phyloP scores from a whole-genome alignment of 2,113 vertebrate species.

The Megaleporinus macrocephalus region DNA sequence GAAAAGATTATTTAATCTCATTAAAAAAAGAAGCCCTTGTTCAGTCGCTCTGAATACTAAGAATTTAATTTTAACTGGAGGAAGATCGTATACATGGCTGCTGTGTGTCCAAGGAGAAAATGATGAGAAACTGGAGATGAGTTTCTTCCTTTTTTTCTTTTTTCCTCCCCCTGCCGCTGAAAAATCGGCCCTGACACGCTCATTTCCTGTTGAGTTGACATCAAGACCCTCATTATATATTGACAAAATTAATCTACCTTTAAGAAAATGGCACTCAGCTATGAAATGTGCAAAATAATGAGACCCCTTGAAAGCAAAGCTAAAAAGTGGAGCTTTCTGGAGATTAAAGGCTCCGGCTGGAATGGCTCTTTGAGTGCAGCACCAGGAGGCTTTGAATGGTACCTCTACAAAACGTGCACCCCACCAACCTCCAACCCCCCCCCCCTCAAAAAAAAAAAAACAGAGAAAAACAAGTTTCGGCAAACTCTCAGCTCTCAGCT shows the following conservation, averaged over 20 bases:
- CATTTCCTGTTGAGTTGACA: constrained; percentile 75
- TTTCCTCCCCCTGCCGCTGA: constrained; percentile 65
- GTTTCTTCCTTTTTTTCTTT: too few relatives aligned
- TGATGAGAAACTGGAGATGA: constrained; percentile 65
- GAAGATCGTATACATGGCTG: constrained; percentile 27
- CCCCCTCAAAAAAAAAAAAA: too few relatives aligned
- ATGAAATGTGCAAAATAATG: constrained; percentile 59
- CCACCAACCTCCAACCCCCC: too few relatives aligned
- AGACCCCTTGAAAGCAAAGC: constrained; percentile 47
- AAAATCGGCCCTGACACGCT: constrained; percentile 74
- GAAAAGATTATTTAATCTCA: constrained; percentile 29
- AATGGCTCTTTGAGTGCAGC: neutral
- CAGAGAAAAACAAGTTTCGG: neutral
- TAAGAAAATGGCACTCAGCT: constrained; percentile 70
- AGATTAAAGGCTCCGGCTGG: constrained; percentile 15
- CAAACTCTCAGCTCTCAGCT: neutral
- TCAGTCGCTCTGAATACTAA: constrained; percentile 21
- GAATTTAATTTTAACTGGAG: constrained; percentile 51
- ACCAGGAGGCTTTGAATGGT: neutral
- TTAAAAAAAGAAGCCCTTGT: constrained; percentile 28
- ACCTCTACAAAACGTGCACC: neutral
- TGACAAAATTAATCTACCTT: constrained; percentile 76
- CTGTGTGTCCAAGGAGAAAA: constrained; percentile 51
- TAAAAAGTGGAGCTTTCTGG: constrained; percentile 3
- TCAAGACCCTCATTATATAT: constrained; percentile 74